Evolutionary conservation across 2,113 vertebrate genomes (phyloP).

Genomic region (Neodon shergylaensis): DNA sequence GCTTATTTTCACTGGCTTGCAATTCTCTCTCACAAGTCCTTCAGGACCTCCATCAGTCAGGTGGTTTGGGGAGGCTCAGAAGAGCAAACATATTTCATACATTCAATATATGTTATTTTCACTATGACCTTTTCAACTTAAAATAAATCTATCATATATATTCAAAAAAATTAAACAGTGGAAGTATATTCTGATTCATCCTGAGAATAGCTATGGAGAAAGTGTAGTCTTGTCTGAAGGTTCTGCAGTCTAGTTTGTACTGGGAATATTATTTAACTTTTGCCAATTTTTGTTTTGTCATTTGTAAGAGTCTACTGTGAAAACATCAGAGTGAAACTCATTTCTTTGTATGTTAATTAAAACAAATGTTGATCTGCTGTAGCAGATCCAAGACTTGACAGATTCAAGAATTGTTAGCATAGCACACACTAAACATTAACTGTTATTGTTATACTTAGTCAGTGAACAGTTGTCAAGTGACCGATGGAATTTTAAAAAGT

Average conservation of each 20-base stretch:
- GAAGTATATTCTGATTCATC: background rate
- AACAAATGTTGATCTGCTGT: background rate
- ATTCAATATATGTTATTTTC: background rate
- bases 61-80: conserved; percentile 11
- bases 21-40: background rate
- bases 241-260: background rate
- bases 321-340: background rate
- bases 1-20: background rate
- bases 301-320: background rate
- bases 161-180: background rate
- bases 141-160: background rate
- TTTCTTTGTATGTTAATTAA: background rate
- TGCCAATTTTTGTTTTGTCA: background rate
- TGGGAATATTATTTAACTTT: background rate
- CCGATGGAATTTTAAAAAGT: background rate
- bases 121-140: background rate
- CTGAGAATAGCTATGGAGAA: background rate
- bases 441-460: background rate
- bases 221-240: background rate
- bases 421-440: background rate
- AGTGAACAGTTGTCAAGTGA: background rate
- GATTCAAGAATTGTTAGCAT: background rate
- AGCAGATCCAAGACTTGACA: background rate
- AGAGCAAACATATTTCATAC: background rate
- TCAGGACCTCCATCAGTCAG: background rate